Base-by-base conservation (phyloP, 2,888 invertebrate genomes). In the Thymelicus sylvestris region DNA sequence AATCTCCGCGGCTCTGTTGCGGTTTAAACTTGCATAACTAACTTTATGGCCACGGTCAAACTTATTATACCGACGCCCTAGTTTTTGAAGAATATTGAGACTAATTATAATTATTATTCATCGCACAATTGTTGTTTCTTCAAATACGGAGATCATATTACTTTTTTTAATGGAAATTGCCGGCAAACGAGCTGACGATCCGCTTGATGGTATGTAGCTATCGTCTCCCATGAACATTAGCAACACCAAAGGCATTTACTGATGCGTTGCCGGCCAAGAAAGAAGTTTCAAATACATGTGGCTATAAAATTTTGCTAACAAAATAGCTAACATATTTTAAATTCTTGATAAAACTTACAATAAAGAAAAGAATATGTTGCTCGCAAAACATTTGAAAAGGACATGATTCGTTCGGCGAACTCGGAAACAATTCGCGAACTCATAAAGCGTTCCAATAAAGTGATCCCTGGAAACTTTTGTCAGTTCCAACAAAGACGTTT, bases 361-460 rank as follows among this genome's bases (percentile, higher is more conserved):
- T 44, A n/a, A 41, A 48, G 13, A 60, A 48, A 60, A 50, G 50
- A 61, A 48, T 62, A 62, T 55, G 62, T 67, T 55, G 24, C 39
- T 67, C 50, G 38, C 50, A 67, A 67, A 52, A 62, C 44, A 67
- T 62, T 61, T 41, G 52, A 55, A 55, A 66, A 61, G 61, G 41
- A 60, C 47, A 61, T 44, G 60, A 61, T 15, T 61, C 47, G 44
- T 48, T 59, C 63, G 64, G 24, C 39, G 64, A 39, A 59, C 64
- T 59, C 57, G 4, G 57, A 64, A 64, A 69, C 64, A 69, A 64
- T 69, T 69, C 24, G 19, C 64, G 19, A 48, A 69, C 69, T 64
- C 69, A 69, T 64, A 69, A 69, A 69, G 69, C 69, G 69, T 47
- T 59, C 44, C 70, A 61, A 71, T 71, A 66, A 71, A 71, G 66